Conservation (phyloP, 1,140 invertebrate species). For the Drosophila suzukii region DNA sequence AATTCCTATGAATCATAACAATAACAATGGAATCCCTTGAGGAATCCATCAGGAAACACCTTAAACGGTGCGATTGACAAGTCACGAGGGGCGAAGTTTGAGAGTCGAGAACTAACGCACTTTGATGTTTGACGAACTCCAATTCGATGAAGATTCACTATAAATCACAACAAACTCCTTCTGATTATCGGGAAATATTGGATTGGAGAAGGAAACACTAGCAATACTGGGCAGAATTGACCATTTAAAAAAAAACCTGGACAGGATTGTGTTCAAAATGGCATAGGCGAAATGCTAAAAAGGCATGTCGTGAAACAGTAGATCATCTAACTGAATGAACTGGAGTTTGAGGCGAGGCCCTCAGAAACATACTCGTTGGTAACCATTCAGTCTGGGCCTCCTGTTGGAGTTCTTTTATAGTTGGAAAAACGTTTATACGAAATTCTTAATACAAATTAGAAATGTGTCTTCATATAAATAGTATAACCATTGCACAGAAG, state of each 20-base stretch:
- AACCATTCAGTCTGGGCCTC: too few relatives aligned
- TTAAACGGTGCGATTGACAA: constrained; percentile 21
- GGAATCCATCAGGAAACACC: constrained; percentile 62
- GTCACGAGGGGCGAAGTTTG: constrained; percentile 2
- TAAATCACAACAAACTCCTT: constrained; percentile 31
- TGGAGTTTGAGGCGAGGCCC: too few relatives aligned
- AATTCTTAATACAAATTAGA: too few relatives aligned
- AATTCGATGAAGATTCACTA: not conserved
- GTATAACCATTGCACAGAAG: too few relatives aligned
- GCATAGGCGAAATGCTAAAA: too few relatives aligned
- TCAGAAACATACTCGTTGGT: too few relatives aligned
- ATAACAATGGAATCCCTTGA: constrained; percentile 65
- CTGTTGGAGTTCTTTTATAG: too few relatives aligned
- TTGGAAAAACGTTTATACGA: too few relatives aligned
- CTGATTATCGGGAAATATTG: not conserved
- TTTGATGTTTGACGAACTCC: constrained; percentile 25
- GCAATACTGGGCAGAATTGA: not conserved
- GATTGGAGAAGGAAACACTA: too few relatives aligned
- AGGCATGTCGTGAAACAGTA: too few relatives aligned
- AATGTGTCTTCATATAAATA: too few relatives aligned
- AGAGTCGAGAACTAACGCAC: not conserved
- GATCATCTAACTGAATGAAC: too few relatives aligned
- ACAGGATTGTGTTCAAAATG: not conserved
- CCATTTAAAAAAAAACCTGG: not conserved
- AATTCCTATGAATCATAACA: constrained; percentile 80